phyloP scores from a whole-genome alignment of 2,113 vertebrate genomes.

The Corythaeola cristata region DNA sequence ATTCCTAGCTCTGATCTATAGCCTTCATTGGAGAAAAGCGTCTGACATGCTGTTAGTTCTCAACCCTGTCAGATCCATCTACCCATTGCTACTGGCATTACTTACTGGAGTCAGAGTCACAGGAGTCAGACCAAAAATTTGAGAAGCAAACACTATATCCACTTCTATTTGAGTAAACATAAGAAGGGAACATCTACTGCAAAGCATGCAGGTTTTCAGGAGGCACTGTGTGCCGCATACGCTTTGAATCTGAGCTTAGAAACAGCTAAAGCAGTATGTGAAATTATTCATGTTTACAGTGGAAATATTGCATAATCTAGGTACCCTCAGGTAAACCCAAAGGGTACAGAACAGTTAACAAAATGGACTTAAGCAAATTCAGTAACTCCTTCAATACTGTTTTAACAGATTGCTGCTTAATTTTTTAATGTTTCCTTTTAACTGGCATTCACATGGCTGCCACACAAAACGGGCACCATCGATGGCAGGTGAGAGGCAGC shows the following conservation, averaged over 20 bases:
- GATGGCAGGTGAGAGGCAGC: neutral
- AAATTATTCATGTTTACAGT: neutral
- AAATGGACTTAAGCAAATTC: neutral
- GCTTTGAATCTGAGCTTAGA: neutral
- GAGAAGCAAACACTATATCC: conserved; percentile 25
- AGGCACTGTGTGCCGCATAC: neutral
- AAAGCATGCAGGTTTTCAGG: neutral
- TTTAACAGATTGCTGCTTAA: neutral
- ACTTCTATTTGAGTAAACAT: neutral
- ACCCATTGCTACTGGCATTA: conserved; percentile 70
- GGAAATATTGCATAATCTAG: neutral
- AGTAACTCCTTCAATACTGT: neutral
- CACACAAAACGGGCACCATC: neutral
- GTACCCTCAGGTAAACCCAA: neutral
- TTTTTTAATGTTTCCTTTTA: neutral
- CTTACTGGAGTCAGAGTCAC: conserved; percentile 75
- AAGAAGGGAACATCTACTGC: neutral
- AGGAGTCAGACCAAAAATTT: conserved; percentile 67
- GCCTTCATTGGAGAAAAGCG: conserved; percentile 81
- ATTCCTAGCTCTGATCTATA: conserved; percentile 93
- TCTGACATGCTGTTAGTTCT: conserved; percentile 79
- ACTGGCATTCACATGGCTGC: neutral
- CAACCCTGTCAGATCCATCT: conserved; percentile 76
- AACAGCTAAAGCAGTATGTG: neutral
- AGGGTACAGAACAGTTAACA: neutral